Evolutionary conservation across 2,888 invertebrate species (phyloP).

Genomic region (Imbricaverruca yamaguchii): DNA sequence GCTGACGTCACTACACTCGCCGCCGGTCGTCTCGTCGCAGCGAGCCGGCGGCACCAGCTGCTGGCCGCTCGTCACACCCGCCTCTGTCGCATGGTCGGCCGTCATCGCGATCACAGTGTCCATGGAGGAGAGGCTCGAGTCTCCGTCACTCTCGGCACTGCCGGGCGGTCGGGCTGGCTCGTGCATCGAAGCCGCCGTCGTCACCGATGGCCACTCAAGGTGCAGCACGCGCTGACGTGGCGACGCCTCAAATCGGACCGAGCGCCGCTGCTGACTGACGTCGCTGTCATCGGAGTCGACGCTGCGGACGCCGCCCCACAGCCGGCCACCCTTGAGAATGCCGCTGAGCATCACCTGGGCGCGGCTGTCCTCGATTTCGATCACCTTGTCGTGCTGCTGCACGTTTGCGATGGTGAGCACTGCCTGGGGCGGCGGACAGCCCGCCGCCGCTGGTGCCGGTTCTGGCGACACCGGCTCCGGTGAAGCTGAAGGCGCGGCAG

Average conservation of each 20-base stretch:
- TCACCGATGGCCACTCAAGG: slow-evolving; percentile 27
- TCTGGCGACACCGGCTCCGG: no score
- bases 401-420: slow-evolving; percentile 31
- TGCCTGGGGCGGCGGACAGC: no score
- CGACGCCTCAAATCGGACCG: slow-evolving; percentile 29
- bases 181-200: not conserved
- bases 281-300: slow-evolving; percentile 36
- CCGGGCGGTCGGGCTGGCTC: not conserved
- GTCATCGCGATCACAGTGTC: slow-evolving; percentile 29
- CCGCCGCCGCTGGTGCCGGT: no score
- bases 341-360: slow-evolving; percentile 48
- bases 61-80: no score
- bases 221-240: slow-evolving; percentile 26
- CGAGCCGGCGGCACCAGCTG: no score
- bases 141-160: slow-evolving; percentile 27
- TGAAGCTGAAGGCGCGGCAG: no score
- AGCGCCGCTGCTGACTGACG: slow-evolving; percentile 6
- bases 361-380: slow-evolving; percentile 24
- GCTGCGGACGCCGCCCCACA: slow-evolving; percentile 57
- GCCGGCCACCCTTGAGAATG: slow-evolving; percentile 66
- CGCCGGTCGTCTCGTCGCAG: slow-evolving; percentile 15
- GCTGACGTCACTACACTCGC: slow-evolving; percentile 27
- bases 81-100: no score
- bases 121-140: slow-evolving; percentile 28
- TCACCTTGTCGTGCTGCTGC: slow-evolving; percentile 32